A percentile compares a stretch with the other conserved stretches of the same genome.
phyloP scores from a whole-genome alignment of 2,113 vertebrate genomes.

The Lasiurus cinereus region DNA sequence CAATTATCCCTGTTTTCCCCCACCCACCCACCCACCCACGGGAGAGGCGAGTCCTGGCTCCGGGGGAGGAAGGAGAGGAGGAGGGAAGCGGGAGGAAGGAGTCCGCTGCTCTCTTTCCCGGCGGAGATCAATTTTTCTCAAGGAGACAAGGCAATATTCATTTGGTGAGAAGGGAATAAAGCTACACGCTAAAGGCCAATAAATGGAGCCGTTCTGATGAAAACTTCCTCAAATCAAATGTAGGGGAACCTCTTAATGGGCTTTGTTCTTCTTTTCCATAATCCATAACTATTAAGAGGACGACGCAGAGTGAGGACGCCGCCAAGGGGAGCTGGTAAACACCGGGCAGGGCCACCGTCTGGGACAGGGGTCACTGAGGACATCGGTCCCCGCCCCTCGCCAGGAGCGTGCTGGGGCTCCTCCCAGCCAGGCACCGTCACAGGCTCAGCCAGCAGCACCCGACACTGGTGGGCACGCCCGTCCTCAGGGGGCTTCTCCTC shows the following conservation, averaged over 20 bases:
- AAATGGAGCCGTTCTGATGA: constrained; percentile 68
- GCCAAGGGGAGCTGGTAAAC: neutral
- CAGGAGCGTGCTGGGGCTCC: accelerated
- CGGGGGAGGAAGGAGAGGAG: constrained; percentile 29
- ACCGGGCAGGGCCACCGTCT: neutral
- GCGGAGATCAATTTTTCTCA: constrained; percentile 78
- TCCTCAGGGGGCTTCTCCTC: neutral
- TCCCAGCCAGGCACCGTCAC: accelerated
- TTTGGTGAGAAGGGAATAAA: constrained; percentile 69
- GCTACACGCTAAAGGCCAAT: constrained; percentile 66
- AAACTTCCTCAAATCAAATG: constrained; percentile 72
- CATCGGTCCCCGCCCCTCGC: accelerated
- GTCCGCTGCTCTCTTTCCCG: constrained; percentile 33
- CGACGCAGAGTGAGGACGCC: neutral
- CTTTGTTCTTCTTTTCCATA: constrained; percentile 71
- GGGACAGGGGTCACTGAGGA: neutral
- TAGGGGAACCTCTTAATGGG: constrained; percentile 68
- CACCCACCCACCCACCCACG: constrained; percentile 19
- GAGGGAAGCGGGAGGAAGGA: constrained; percentile 56
- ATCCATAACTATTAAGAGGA: constrained; percentile 71
- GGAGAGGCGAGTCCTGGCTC: constrained; percentile 74
- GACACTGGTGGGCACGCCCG: accelerated
- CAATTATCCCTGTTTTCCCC: constrained; percentile 70
- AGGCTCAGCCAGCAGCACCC: neutral
- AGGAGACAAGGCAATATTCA: constrained; percentile 72